Conservation (phyloP, 2,113 vertebrate genomes). For the Camelus bactrianus region DNA sequence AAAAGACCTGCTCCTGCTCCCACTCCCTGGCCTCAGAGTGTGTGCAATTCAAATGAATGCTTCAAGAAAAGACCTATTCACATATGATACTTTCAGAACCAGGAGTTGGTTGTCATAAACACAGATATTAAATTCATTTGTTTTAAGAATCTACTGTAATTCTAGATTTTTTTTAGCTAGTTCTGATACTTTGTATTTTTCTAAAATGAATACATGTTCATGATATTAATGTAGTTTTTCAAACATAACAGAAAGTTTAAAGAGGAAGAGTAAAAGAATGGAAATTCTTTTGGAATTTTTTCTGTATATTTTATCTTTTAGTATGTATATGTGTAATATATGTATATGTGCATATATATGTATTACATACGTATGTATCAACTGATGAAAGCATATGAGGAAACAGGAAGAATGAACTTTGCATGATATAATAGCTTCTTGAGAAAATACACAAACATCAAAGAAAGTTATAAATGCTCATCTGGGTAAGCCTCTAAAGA, state of each 20-base stretch:
- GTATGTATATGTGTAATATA: background rate
- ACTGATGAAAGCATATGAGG: background rate
- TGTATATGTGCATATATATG: background rate
- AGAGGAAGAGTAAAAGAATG: background rate
- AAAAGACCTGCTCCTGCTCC: background rate
- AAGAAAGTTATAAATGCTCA: background rate
- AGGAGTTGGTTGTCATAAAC: background rate
- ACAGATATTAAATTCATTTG: slow-evolving; percentile 8
- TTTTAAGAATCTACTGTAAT: background rate
- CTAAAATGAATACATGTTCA: background rate
- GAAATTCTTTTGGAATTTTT: background rate
- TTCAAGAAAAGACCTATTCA: background rate
- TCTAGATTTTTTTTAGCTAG: slow-evolving; percentile 4
- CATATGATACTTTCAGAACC: background rate
- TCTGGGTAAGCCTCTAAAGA: background rate
- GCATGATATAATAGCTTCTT: background rate
- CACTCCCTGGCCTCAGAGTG: background rate
- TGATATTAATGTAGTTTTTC: background rate
- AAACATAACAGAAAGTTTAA: background rate
- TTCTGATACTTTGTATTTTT: slow-evolving; percentile 6
- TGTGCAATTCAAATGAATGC: background rate
- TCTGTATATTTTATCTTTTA: background rate
- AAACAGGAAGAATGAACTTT: background rate
- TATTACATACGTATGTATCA: background rate
- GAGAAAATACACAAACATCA: background rate